Conservation (phyloP, 1,140 invertebrate genomes). For the Nylanderia fulva region DNA sequence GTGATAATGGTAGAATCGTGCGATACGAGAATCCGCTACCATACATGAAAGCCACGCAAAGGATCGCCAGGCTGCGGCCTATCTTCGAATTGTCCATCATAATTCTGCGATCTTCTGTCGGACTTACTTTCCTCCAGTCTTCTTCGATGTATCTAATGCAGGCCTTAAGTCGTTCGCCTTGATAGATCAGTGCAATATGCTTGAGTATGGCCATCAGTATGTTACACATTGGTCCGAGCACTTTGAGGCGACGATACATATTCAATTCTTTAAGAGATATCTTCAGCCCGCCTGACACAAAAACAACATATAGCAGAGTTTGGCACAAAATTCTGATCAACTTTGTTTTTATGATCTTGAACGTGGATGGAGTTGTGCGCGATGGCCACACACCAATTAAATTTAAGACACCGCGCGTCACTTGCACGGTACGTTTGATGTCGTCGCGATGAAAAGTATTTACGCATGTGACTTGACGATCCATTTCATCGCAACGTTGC, state of each 20-base stretch:
- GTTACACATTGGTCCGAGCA: conserved; percentile 75
- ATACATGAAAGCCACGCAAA: conserved; percentile 27
- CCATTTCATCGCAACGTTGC: background rate
- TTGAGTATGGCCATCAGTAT: conserved; percentile 73
- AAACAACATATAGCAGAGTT: background rate
- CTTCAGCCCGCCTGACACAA: conserved; percentile 24
- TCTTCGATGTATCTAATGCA: conserved; percentile 69
- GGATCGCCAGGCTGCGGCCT: conserved; percentile 19
- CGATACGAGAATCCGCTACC: conserved; percentile 45
- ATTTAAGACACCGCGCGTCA: conserved; percentile 21
- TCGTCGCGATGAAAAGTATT: background rate
- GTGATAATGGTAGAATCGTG: conserved; percentile 33
- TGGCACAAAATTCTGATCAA: background rate
- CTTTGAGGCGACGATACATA: conserved; percentile 61
- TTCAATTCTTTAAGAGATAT: conserved; percentile 21
- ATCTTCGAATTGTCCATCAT: conserved; percentile 31
- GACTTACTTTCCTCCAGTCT: conserved; percentile 70
- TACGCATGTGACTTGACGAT: too few relatives aligned
- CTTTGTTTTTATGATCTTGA: background rate
- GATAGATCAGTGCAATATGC: conserved; percentile 67
- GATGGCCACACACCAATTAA: conserved; percentile 50
- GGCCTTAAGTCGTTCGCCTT: conserved; percentile 63
- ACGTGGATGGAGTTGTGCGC: background rate
- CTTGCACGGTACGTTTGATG: background rate
- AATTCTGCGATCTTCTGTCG: conserved; percentile 6